A percentile compares a stretch with the other conserved stretches of the same genome.
These are phyloP conservation scores for Osmoderma eremita DNA, from an alignment of 2,888 invertebrate genomes.

Conservation along the genomic window DNA sequence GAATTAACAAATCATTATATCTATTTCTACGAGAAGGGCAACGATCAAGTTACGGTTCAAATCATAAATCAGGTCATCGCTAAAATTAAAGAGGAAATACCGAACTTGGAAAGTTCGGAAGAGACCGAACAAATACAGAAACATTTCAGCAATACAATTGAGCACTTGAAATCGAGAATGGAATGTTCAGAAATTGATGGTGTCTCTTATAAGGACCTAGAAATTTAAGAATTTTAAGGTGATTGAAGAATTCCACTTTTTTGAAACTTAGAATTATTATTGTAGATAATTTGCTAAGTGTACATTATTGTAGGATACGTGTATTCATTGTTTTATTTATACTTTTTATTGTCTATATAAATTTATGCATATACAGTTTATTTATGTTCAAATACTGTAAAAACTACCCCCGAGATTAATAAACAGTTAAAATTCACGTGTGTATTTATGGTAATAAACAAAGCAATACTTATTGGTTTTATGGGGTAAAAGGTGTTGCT, in stretches of 20 bases:
- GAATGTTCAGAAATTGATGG: slow-evolving; percentile 72
- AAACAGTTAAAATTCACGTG: too few relatives aligned
- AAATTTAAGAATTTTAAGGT: slow-evolving; percentile 62
- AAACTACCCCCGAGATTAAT: too few relatives aligned
- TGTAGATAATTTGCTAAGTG: slow-evolving; percentile 34
- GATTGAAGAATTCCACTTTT: slow-evolving; percentile 12
- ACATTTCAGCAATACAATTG: slow-evolving; percentile 91
- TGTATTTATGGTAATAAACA: too few relatives aligned
- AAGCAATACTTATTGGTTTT: too few relatives aligned
- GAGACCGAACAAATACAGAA: slow-evolving; percentile 97
- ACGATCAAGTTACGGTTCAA: slow-evolving; percentile 62
- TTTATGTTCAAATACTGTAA: background rate
- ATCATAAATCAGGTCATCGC: slow-evolving; percentile 79
- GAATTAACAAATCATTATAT: slow-evolving; percentile 95
- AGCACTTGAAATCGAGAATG: slow-evolving; percentile 78
- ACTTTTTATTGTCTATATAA: slow-evolving; percentile 19
- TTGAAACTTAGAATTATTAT: background rate
- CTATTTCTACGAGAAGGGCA: slow-evolving; percentile 89
- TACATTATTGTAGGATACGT: slow-evolving; percentile 31
- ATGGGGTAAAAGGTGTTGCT: too few relatives aligned
- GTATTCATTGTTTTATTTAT: slow-evolving; percentile 35
- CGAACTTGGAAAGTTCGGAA: slow-evolving; percentile 92
- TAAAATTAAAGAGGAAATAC: slow-evolving; percentile 92
- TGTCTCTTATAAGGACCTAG: slow-evolving; percentile 73
- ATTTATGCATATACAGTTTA: slow-evolving; percentile 23